Conservation (phyloP, 1,140 invertebrate species). For the Diorhabda sublineata region DNA sequence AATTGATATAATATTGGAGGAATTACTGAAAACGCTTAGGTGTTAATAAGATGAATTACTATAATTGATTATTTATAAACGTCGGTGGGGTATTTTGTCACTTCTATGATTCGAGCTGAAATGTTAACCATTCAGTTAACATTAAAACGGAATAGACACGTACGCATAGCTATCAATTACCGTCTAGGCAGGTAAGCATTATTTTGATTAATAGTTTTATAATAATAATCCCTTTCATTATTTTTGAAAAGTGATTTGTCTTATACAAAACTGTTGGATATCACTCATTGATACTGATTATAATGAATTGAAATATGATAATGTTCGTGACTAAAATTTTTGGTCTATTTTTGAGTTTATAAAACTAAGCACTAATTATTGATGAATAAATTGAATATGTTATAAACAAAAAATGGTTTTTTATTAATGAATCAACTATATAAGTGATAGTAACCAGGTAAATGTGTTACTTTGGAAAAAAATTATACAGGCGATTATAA, state of each 20-base stretch:
- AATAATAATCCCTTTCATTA: neutral
- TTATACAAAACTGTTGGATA: conserved; percentile 2
- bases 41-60: neutral
- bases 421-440: too few relatives aligned
- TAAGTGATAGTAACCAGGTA: too few relatives aligned
- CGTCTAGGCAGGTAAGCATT: neutral
- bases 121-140: neutral
- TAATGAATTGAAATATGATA: neutral
- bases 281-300: neutral
- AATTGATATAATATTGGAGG: too few relatives aligned
- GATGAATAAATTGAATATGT: too few relatives aligned
- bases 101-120: neutral
- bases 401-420: too few relatives aligned
- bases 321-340: neutral
- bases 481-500: too few relatives aligned
- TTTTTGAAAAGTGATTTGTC: neutral
- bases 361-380: too few relatives aligned
- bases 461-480: too few relatives aligned
- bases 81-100: neutral
- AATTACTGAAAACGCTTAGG: too few relatives aligned
- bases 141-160: neutral
- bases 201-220: neutral
- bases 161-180: neutral
- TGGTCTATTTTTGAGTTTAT: neutral
- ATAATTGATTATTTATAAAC: neutral